phyloP scores from a whole-genome alignment of 2,888 invertebrate species.

The Drosophila sordidapex region DNA sequence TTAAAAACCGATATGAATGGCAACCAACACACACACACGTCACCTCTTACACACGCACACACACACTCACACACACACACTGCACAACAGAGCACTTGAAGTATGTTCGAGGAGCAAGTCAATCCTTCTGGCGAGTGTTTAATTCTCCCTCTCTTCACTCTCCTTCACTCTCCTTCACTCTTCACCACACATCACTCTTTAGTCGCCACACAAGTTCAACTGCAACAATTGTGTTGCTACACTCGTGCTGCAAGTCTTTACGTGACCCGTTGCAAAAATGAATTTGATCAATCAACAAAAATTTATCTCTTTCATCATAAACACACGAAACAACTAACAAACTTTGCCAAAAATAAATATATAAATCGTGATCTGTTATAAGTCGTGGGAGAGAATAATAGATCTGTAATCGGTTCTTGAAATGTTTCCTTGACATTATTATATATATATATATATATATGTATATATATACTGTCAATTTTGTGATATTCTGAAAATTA shows the following conservation, averaged over 20 bases:
- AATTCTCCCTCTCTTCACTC: conserved; percentile 38
- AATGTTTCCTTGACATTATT: not conserved
- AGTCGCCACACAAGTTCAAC: conserved; percentile 12
- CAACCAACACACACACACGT: conserved; percentile 18
- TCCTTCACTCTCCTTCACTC: conserved; percentile 16
- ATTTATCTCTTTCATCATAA: not conserved
- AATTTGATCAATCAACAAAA: not conserved
- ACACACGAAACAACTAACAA: not conserved
- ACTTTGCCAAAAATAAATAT: not conserved
- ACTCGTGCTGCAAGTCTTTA: not conserved
- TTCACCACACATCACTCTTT: not conserved
- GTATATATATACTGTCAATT: no score
- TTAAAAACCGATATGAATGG: conserved; percentile 72
- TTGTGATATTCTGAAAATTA: not conserved
- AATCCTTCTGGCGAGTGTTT: conserved; percentile 25
- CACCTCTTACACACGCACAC: not conserved
- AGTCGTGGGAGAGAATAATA: not conserved
- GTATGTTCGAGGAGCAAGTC: conserved; percentile 16
- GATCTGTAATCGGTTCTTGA: not conserved
- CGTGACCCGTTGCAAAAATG: not conserved
- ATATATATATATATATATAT: no score
- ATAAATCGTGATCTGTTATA: not conserved
- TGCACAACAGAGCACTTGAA: conserved; percentile 27
- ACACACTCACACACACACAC: not conserved
- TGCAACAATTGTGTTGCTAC: conserved; percentile 28